Evolutionary conservation across 2,113 vertebrate genomes (phyloP).

Genomic region (Sciurus niger): DNA sequence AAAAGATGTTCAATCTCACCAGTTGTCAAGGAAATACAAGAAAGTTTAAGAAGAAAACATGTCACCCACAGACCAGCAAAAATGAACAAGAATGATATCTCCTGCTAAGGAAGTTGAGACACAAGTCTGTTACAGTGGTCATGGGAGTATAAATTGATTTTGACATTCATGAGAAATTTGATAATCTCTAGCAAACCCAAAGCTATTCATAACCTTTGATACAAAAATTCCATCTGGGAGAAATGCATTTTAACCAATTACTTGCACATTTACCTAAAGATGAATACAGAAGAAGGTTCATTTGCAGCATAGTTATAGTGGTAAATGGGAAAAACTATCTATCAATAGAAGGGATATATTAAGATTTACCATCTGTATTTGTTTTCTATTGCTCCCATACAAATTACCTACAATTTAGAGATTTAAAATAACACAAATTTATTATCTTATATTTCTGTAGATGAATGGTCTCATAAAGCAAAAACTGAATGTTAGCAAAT

Average conservation of each 20-base stretch:
- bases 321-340: background rate
- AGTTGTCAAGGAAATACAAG: background rate
- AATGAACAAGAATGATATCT: background rate
- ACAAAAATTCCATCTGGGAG: background rate
- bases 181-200: background rate
- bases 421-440: background rate
- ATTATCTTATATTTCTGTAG: background rate
- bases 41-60: background rate
- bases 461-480: background rate
- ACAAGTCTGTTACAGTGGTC: background rate
- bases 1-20: background rate
- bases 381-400: background rate
- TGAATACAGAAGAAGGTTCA: background rate
- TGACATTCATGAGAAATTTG: background rate
- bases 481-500: background rate
- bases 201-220: background rate
- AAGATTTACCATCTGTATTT: background rate
- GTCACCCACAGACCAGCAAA: background rate
- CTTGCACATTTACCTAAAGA: background rate
- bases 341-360: background rate
- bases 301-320: background rate
- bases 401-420: background rate
- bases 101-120: background rate
- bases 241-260: background rate
- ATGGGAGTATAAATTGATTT: background rate